phyloP scores from a whole-genome alignment of 2,113 vertebrate species.

The Pseudolaguvia tuberculata region DNA sequence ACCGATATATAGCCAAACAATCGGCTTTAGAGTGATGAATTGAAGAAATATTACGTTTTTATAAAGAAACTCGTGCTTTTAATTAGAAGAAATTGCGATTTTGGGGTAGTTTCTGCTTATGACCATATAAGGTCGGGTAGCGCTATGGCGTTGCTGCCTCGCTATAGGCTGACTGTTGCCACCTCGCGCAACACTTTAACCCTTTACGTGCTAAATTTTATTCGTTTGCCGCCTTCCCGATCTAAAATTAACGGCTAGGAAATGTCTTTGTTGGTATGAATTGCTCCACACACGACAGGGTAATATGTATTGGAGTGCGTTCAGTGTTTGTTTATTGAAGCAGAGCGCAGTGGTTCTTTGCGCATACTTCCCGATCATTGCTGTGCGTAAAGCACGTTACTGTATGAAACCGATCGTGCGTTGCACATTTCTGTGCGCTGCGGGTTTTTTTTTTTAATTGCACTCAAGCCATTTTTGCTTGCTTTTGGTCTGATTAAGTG shows the following conservation, averaged over 20 bases:
- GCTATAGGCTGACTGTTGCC: constrained; percentile 67
- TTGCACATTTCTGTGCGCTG: neutral
- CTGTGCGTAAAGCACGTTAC: neutral
- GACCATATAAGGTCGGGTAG: constrained; percentile 74
- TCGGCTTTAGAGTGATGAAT: neutral
- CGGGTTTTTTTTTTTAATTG: neutral
- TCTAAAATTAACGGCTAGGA: neutral
- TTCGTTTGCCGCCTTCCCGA: constrained; percentile 8
- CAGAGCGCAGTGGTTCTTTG: neutral
- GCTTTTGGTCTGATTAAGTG: neutral
- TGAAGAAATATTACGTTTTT: neutral
- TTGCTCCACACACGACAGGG: too few relatives aligned
- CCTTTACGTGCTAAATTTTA: constrained; percentile 60
- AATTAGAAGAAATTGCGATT: constrained; percentile 42
- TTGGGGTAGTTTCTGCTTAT: constrained; percentile 60
- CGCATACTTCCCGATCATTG: constrained; percentile 1
- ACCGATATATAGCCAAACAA: neutral
- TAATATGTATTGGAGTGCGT: neutral
- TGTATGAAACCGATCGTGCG: neutral
- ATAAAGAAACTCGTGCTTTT: neutral
- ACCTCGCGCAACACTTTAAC: constrained; percentile 67
- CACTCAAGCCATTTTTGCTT: neutral
- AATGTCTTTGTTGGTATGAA: neutral
- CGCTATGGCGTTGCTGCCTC: constrained; percentile 63
- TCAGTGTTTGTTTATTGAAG: neutral